Base-by-base conservation (phyloP, 2,888 invertebrate species). In the Agonopterix subpropinquella region DNA sequence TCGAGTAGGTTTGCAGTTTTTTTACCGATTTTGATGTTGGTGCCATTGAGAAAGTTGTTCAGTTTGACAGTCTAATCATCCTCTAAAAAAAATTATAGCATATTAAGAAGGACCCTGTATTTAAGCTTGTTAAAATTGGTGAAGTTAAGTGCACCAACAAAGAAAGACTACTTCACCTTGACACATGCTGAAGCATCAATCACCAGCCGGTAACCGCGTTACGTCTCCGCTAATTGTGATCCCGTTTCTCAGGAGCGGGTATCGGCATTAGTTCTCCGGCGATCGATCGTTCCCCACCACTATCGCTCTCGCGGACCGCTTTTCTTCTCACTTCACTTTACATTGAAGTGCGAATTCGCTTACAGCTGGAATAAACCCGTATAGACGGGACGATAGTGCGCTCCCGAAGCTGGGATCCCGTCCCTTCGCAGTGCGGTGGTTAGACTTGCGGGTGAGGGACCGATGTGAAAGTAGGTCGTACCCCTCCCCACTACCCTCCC, bases 171-270 rank as follows among this genome's bases (percentile, higher is more conserved):
- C 28, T 28, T 28, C 28, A 28, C 28, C 28, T 28, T 28, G 28
- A 28, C 28, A 28, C 4, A 4, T 28, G 28, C 28, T 7, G 7
- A 28, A 55, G 65, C 71, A 73, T 75, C 73, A 71, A 78, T 80
- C 77, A 74, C 70, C 61, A 63, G 65, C 68, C 73, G 73, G 77
- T 77, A 71, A 75, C 74, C 73, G 67, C 70, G 67, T 77, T 77
- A 77, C 73, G 64, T 62, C 71, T 61, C 71, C 73, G 64, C 78
- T 84, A 83, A 84, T 83, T 80, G 83, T 78, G 75, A 79, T 79
- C 78, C 70, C 70, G 67, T 64, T 59, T 59, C 60, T 61, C 54
- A 53, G 60, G 54, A 58, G 54, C 54, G 62, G 65, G 64, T 68
- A 76, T 73, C 71, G 69, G 64, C 58, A 61, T 57, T 62, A 61